A percentile compares a stretch with the other conserved stretches of the same genome.
phyloP scores from a whole-genome alignment of 2,888 invertebrate genomes.

The Chymomyza fuscimana region DNA sequence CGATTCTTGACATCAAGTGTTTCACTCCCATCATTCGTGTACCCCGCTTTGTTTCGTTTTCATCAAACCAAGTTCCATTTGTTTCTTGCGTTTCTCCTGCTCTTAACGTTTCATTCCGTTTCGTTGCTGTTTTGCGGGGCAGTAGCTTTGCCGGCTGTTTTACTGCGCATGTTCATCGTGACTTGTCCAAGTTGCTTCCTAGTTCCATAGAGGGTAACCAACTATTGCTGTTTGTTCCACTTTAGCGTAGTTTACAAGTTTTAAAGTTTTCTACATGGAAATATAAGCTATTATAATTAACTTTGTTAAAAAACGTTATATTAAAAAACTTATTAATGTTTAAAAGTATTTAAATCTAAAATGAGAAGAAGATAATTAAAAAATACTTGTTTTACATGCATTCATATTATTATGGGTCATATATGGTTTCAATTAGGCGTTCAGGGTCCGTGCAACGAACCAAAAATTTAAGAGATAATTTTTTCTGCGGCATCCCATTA shows the following conservation, averaged over 20 bases:
- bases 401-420: neutral
- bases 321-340: neutral
- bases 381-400: neutral
- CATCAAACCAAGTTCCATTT: neutral
- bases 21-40: conserved; percentile 27
- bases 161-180: conserved; percentile 44
- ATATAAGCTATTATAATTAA: neutral
- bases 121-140: neutral
- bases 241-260: conserved; percentile 12
- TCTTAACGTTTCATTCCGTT: conserved; percentile 17
- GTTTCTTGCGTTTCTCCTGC: neutral
- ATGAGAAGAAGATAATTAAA: neutral
- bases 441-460: no score
- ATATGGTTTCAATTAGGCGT: no score
- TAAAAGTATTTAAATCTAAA: neutral
- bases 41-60: conserved; percentile 15
- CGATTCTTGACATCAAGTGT: conserved; percentile 25
- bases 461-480: no score
- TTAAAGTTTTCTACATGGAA: neutral
- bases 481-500: no score
- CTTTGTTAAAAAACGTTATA: neutral
- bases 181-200: conserved; percentile 18
- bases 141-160: conserved; percentile 25
- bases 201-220: neutral
- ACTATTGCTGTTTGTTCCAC: conserved; percentile 19